Base-by-base conservation (phyloP, 2,113 vertebrate genomes). In the Chascanopsetta lugubris region DNA sequence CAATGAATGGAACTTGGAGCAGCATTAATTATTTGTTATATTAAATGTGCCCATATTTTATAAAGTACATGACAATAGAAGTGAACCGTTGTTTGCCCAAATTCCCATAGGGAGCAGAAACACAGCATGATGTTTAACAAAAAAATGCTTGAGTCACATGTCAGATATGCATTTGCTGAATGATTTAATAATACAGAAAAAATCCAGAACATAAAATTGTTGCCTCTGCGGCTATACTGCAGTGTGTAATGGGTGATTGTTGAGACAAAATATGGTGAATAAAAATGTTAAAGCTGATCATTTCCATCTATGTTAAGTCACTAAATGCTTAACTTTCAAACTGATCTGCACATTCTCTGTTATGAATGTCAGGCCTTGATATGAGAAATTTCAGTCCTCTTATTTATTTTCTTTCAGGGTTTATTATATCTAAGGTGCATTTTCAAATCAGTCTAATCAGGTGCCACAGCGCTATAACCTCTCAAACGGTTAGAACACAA, bases 401-500 rank as follows among this genome's bases (percentile, higher is more conserved):
- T 24, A 48, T 24, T 56, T 27, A 29, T 30, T 8, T 9, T 10
- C 53, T 24, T 9, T 1, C 8, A 24, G 11, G 15, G 3, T 36
- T 56, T 67, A 13, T 69, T 6, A 1, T 38, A 12, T 61, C 61
- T 6, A 24, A 42, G 32, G 6, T 69, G 11, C 11, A 22, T 68
- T 58, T 61, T 40, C n/a, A 36, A 71, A 8, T 66, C 49, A 36
- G 29, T 29, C 45, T 63, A n/a, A n/a, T 24, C 5, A 48, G 62
- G 47, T 1, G 3, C 1, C 54, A n/a, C 24, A 36, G 46, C 22
- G 3, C 10, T 40, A 34, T 69, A 54, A 73, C 69, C 64, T 73
- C 56, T 51, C 77, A 58, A 73, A 50, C 56, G 59, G 53, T 70
- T 60, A 61, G 17, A 61, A 60, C 29, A 36, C 13, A 11, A 69